Evolutionary conservation across 2,797 vertebrate genomes (phyloP), one percentile per base, ranked within the genome.

Genomic region (Chromobotia macracanthus): DNA sequence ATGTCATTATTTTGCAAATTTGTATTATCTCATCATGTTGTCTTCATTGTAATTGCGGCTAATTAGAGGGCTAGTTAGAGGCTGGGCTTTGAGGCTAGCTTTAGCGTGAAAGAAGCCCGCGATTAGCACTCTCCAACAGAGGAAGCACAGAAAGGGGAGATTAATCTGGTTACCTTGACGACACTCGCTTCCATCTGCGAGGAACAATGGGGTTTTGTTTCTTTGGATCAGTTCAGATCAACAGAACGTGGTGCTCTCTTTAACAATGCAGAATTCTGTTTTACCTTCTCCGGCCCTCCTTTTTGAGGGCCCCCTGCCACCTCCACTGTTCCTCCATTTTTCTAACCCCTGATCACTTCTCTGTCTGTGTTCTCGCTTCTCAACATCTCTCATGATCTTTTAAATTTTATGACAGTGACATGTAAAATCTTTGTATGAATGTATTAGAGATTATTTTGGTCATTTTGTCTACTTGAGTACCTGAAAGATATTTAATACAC

Each of bases 1-100:
- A 99, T 99, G 97, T 99, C 97, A 99, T 99, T 99, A 99, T 99
- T 98, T 98, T 98, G 97, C 97, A 99, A 98, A 99, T 99, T 98
- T 99, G 96, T 98, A 98, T 99, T 98, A 99, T 98, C 97, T 98
- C 96, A 98, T 98, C 97, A 98, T 98, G 97, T 98, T 98, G 97
- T 99, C 97, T 98, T 98, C 97, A 98, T 98, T 99, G 97, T 99
- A 98, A 98, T 98, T 98, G 97, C 96, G 95, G 97, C 97, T 99
- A 99, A 98, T 99, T 99, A 99, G 97, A 96, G 96, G 95, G 95
- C 97, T 98, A 97, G 97, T 98, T 99, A 98, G 97, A 96, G 96
- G 90, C 95, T 93, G 89, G 95, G 96, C 97, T 99, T 98, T 98
- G 97, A 97, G 97, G 95, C 97, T 95, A 96, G 95, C 96, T 97